Evolutionary conservation across 2,113 vertebrate genomes (phyloP).

Genomic region (Penelope pileata): DNA sequence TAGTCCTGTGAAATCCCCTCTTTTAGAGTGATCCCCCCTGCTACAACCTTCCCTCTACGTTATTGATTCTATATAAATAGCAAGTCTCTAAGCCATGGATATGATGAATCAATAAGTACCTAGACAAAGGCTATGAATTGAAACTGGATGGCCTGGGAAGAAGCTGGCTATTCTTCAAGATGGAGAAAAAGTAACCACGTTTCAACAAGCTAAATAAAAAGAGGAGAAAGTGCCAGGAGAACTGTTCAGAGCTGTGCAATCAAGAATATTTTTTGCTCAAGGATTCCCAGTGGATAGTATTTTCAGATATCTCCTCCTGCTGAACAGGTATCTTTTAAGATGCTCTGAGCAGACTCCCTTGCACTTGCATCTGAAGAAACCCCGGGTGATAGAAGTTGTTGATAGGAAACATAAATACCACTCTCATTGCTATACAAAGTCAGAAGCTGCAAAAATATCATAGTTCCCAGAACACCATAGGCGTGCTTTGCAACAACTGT

Average conservation of each 20-base stretch:
- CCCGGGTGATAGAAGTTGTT: not conserved
- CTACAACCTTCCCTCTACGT: conserved; percentile 13
- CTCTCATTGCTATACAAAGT: not conserved
- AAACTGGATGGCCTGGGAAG: conserved; percentile 17
- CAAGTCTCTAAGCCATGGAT: conserved; percentile 24
- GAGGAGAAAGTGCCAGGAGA: not conserved
- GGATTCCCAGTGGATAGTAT: not conserved
- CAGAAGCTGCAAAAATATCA: not conserved
- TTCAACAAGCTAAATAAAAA: conserved; percentile 1
- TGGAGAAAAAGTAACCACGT: not conserved
- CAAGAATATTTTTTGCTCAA: not conserved
- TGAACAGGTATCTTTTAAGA: conserved; percentile 4
- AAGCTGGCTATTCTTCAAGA: not conserved
- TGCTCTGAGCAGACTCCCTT: not conserved
- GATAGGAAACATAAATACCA: not conserved
- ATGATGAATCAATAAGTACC: conserved; percentile 63
- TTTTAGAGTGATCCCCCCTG: conserved; percentile 28
- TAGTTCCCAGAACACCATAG: not conserved
- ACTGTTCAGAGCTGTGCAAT: not conserved
- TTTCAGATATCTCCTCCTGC: not conserved
- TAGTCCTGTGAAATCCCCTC: conserved; percentile 34
- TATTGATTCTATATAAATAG: conserved; percentile 60
- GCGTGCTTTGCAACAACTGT: not conserved
- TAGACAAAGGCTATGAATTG: conserved; percentile 39
- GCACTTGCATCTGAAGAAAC: not conserved